Percentiles rank a stretch among this genome's conserved stretches.
These are phyloP conservation scores for Anas bernieri DNA, from an alignment of 2,797 vertebrate species.

Conservation along the genomic window DNA sequence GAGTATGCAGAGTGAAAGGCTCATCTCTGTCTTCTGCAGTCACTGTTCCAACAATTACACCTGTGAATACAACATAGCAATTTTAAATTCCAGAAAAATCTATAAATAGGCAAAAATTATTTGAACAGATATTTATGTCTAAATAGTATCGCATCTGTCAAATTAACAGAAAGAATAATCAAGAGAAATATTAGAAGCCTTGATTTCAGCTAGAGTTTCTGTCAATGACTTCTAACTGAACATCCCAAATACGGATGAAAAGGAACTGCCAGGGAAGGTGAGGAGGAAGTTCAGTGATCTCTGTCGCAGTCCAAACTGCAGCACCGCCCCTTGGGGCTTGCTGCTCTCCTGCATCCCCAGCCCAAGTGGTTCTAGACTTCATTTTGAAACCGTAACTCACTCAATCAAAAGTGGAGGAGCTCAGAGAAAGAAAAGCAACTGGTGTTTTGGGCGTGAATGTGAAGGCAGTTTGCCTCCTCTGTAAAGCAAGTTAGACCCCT, in stretches of 20 bases:
- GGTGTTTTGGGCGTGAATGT: not conserved
- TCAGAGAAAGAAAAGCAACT: not conserved
- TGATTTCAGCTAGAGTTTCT: not conserved
- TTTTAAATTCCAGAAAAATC: not conserved
- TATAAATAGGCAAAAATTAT: not conserved
- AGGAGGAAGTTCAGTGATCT: not conserved
- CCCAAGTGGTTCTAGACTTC: not conserved
- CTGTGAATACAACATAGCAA: slow-evolving; percentile 66
- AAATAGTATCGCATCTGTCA: not conserved
- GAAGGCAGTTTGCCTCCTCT: not conserved
- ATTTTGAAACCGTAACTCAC: not conserved
- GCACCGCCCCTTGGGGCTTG: rapidly evolving
- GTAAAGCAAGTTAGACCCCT: not conserved
- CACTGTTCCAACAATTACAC: slow-evolving; percentile 80
- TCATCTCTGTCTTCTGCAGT: slow-evolving; percentile 84
- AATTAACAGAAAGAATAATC: not conserved
- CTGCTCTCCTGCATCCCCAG: not conserved
- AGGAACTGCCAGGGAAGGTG: not conserved
- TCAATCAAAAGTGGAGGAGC: not conserved
- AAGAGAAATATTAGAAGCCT: not conserved
- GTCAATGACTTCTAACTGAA: not conserved
- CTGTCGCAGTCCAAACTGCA: not conserved
- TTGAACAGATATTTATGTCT: not conserved
- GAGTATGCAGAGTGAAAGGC: slow-evolving; percentile 73
- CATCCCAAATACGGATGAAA: not conserved